Percentiles rank a stretch among this genome's conserved stretches.
These are phyloP conservation scores for Empidonax traillii DNA, from an alignment of 2,113 vertebrate genomes.

Conservation along the genomic window DNA sequence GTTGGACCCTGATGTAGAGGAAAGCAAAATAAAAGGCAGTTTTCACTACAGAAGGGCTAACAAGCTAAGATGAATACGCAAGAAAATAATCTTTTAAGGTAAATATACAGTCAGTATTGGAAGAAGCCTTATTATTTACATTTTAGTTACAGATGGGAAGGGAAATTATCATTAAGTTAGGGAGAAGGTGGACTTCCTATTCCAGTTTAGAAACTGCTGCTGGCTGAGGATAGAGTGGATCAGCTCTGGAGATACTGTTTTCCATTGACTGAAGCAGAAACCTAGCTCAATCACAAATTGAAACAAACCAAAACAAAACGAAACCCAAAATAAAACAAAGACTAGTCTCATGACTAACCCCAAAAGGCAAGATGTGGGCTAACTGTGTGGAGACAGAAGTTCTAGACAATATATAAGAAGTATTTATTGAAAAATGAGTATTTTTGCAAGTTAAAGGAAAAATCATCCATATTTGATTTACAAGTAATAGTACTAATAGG, in stretches of 20 bases:
- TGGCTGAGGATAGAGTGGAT: neutral
- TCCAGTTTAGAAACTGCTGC: neutral
- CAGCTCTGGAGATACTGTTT: neutral
- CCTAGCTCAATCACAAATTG: neutral
- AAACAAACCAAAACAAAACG: neutral
- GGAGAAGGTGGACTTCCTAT: neutral
- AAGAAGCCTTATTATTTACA: neutral
- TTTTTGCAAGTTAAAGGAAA: neutral
- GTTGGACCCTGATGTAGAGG: neutral
- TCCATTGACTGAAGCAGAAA: neutral
- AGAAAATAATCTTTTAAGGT: neutral
- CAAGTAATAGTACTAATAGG: neutral
- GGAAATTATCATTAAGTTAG: neutral
- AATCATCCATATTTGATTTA: neutral
- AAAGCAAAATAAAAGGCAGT: neutral
- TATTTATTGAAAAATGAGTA: neutral
- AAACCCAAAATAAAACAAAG: neutral
- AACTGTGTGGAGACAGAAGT: neutral
- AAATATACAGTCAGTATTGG: neutral
- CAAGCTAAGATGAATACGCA: neutral
- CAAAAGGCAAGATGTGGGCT: neutral
- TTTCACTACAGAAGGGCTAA: neutral
- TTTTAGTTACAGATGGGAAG: neutral
- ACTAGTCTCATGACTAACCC: neutral
- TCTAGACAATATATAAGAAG: neutral